Percentiles rank a stretch among this genome's conserved stretches.
Evolutionary conservation across 2,888 invertebrate genomes (phyloP).

Genomic region (Eubasilissa splendida): DNA sequence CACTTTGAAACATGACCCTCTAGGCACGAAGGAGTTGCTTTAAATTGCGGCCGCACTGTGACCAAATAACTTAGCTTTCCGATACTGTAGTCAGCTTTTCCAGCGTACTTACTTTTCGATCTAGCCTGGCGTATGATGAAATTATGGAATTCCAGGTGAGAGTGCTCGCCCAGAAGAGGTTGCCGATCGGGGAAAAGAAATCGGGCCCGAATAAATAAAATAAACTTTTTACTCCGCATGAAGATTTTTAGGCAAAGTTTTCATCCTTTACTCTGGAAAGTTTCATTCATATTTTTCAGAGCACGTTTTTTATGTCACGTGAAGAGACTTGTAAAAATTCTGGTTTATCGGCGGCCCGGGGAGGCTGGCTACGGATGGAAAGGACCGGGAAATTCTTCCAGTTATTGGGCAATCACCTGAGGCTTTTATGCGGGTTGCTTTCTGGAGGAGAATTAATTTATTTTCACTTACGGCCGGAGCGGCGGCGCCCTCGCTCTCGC

Average conservation of each 20-base stretch:
- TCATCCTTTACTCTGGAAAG: not conserved
- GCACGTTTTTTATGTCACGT: conserved; percentile 25
- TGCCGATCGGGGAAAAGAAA: not conserved
- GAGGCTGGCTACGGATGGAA: not conserved
- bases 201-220: not conserved
- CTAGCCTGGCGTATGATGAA: conserved; percentile 16
- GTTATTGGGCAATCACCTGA: conserved; percentile 28
- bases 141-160: conserved; percentile 19
- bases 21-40: too few species aligned
- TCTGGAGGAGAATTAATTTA: conserved; percentile 3
- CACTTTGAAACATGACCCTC: too few species aligned
- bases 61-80: not conserved
- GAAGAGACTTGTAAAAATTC: conserved; percentile 16
- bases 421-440: not conserved
- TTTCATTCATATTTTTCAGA: conserved; percentile 19
- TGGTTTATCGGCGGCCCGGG: conserved; percentile 1
- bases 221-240: conserved; percentile 15
- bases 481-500: not conserved
- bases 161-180: conserved; percentile 7
- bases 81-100: conserved; percentile 9
- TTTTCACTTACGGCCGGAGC: not conserved
- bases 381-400: not conserved
- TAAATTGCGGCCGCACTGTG: not conserved
- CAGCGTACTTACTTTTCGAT: not conserved
- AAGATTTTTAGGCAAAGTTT: conserved; percentile 21